phyloP scores from a whole-genome alignment of 2,797 vertebrate genomes.

The Gallinago solitaria region DNA sequence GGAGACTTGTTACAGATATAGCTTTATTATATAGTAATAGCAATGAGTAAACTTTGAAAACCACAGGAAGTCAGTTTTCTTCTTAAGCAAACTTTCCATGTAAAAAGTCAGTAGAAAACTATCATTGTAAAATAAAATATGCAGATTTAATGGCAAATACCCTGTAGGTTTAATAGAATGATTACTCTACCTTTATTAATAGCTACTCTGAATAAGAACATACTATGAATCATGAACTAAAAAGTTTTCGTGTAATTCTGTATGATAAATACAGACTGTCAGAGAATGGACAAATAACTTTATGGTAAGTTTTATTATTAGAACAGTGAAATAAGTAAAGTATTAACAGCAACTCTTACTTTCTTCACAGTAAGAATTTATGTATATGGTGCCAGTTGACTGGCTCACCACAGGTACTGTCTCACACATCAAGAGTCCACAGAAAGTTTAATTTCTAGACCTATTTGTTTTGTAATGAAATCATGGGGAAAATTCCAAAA shows the following conservation, averaged over 20 bases:
- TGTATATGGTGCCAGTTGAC: background rate
- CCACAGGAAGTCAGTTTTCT: background rate
- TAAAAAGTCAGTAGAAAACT: background rate
- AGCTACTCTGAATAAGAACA: background rate
- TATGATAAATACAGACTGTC: background rate
- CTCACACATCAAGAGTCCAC: background rate
- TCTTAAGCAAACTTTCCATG: background rate
- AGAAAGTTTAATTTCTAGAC: background rate
- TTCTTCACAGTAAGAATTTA: background rate
- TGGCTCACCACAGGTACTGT: background rate
- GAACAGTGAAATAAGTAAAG: background rate
- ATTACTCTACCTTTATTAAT: slow-evolving; percentile 6
- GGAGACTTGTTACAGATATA: background rate
- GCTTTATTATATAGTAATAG: background rate
- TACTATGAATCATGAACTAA: background rate
- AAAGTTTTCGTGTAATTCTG: background rate
- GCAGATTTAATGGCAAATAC: background rate
- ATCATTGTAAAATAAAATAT: background rate
- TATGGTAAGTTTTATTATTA: background rate
- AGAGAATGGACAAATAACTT: background rate
- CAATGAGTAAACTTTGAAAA: background rate
- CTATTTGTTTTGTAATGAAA: background rate
- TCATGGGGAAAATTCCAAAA: background rate
- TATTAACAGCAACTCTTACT: background rate
- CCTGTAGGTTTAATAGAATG: background rate